A percentile compares a stretch with the other conserved stretches of the same genome.
These are phyloP conservation scores for Steromphala cineraria DNA, from an alignment of 2,888 invertebrate genomes.

Conservation along the genomic window DNA sequence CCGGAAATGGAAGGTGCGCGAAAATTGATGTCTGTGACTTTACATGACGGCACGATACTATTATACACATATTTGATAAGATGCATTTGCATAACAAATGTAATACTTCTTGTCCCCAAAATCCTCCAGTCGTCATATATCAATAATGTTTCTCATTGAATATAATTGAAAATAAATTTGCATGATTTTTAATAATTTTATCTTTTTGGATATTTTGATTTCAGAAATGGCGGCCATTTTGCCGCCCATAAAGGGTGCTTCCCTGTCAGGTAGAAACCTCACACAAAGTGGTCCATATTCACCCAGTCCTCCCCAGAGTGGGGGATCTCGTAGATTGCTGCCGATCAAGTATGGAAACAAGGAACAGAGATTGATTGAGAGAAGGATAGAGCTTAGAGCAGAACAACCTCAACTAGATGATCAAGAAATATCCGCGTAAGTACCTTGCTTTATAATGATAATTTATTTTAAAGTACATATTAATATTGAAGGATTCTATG, in stretches of 20 bases:
- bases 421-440: background rate
- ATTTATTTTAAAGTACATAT: background rate
- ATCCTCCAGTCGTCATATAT: too few relatives aligned
- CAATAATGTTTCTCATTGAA: too few relatives aligned
- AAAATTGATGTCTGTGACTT: too few relatives aligned
- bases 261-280: background rate
- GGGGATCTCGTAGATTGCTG: constrained; percentile 53
- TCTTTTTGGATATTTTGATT: background rate
- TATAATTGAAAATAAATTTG: too few relatives aligned
- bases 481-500: too few relatives aligned
- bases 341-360: constrained; percentile 48
- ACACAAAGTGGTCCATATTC: background rate
- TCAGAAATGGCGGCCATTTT: constrained; percentile 62
- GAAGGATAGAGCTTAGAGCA: constrained; percentile 47
- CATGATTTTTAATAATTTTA: background rate
- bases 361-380: constrained; percentile 52
- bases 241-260: constrained; percentile 60
- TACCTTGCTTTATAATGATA: background rate
- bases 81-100: too few relatives aligned
- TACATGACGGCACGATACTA: too few relatives aligned
- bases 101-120: too few relatives aligned
- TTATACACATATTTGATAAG: too few relatives aligned
- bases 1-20: too few relatives aligned
- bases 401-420: constrained; percentile 47
- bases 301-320: constrained; percentile 38